These are phyloP conservation scores for Zapornia atra DNA, from an alignment of 2,113 vertebrate species.

Conservation along the genomic window DNA sequence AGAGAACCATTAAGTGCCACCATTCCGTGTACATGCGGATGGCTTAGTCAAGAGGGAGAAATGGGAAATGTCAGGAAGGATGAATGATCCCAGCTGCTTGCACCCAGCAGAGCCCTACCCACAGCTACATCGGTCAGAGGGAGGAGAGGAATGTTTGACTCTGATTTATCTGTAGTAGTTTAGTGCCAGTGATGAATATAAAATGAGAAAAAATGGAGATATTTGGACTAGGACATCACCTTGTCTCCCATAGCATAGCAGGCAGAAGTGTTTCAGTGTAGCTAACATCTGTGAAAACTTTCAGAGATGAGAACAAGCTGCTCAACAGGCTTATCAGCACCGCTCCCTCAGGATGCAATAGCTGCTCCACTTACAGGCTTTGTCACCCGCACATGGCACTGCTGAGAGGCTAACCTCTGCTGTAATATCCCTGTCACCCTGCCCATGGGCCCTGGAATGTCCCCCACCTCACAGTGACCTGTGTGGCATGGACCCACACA, in stretches of 20 bases:
- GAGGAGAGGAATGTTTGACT: neutral
- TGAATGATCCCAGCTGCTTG: neutral
- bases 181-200: neutral
- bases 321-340: neutral
- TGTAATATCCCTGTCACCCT: neutral
- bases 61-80: conserved; percentile 14
- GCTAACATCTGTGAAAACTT: neutral
- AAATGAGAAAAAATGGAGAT: neutral
- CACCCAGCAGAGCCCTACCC: neutral
- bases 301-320: neutral
- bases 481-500: neutral
- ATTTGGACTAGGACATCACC: neutral
- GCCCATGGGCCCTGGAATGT: neutral
- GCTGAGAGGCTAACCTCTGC: neutral
- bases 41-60: neutral
- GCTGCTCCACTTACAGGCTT: neutral
- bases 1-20: neutral
- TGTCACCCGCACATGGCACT: neutral
- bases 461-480: neutral
- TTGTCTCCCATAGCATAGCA: neutral
- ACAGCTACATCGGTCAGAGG: accelerated
- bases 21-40: neutral
- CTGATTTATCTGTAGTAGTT: neutral
- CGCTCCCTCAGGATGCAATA: neutral
- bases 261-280: neutral